Base-by-base conservation (phyloP, 2,888 invertebrate species). In the Brassicogethes aeneus region DNA sequence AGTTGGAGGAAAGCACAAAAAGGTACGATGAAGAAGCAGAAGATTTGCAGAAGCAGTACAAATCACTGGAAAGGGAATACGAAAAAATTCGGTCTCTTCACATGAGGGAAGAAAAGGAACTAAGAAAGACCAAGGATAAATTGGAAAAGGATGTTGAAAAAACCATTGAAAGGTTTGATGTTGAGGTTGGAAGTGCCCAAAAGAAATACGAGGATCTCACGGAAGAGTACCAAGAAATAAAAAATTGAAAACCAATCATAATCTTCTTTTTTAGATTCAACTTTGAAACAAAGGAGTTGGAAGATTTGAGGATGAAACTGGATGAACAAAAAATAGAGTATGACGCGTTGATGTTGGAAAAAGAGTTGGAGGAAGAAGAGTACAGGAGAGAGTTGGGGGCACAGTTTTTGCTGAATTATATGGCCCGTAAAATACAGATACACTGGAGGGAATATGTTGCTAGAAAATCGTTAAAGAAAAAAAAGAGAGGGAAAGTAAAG, bases 71-170 rank as follows among this genome's bases (percentile, higher is more conserved):
- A 52, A 59, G 60, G 33, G 65, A 72, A 34, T 76, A 73, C 50
- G 55, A 69, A 8, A 70, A 70, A 2, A 56, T 75, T 31, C 75
- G 75, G 73, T 68, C 55, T 10, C 75, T 76, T 51, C 67, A 75
- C 45, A 72, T 72, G 43, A 67, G 56, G 14, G 75, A 75, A 47
- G 74, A 75, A 46, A 68, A 73, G 43, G 60, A 62, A 32, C 70
- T 73, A 57, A 69, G 73, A 56, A n/a, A n/a, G n/a, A n/a, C n/a
- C n/a, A n/a, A n/a, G n/a, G n/a, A n/a, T n/a, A n/a, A n/a, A n/a
- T n/a, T n/a, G n/a, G n/a, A n/a, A n/a, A n/a, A n/a, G n/a, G n/a
- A n/a, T n/a, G n/a, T n/a, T n/a, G n/a, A n/a, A n/a, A n/a, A n/a
- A n/a, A n/a, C n/a, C n/a, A n/a, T n/a, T n/a, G n/a, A n/a, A n/a